Conservation (phyloP, 2,888 invertebrate genomes). For the Protodeltote pygarga region DNA sequence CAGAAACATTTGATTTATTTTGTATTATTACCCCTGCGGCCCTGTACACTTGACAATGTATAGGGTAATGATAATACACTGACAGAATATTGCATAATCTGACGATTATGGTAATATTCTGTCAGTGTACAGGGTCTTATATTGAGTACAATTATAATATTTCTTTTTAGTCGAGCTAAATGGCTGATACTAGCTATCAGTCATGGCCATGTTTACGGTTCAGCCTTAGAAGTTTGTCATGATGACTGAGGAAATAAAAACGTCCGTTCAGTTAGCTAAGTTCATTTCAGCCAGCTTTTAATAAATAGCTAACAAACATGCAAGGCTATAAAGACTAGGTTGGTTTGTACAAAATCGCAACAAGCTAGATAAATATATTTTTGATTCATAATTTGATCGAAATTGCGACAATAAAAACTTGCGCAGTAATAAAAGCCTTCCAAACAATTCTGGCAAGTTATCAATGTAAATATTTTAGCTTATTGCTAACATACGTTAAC, state of each 20-base stretch:
- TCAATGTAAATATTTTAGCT: constrained; percentile 24
- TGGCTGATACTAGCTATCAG: background rate
- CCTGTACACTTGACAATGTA: too few species aligned
- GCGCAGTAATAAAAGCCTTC: constrained; percentile 7
- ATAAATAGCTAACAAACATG: constrained; percentile 36
- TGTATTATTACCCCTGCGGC: too few species aligned
- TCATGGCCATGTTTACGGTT: background rate
- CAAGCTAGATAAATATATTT: constrained; percentile 34
- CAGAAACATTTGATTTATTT: too few species aligned
- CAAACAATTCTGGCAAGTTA: constrained; percentile 19
- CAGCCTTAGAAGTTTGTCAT: constrained; percentile 34
- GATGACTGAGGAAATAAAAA: constrained; percentile 33
- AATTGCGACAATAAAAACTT: constrained; percentile 9
- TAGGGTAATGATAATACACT: too few species aligned
- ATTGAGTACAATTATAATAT: background rate
- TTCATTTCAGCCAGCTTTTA: constrained; percentile 10
- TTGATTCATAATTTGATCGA: constrained; percentile 10
- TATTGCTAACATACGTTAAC: constrained; percentile 5
- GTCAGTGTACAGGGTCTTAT: constrained; percentile 1
- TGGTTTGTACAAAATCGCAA: constrained; percentile 49
- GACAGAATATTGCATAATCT: too few species aligned
- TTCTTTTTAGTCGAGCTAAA: background rate
- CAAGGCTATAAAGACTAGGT: constrained; percentile 49
- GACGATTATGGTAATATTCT: too few species aligned
- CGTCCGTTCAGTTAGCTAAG: constrained; percentile 8